Conservation (phyloP, 2,797 vertebrate species). For the Pseudomugil tenellus region DNA sequence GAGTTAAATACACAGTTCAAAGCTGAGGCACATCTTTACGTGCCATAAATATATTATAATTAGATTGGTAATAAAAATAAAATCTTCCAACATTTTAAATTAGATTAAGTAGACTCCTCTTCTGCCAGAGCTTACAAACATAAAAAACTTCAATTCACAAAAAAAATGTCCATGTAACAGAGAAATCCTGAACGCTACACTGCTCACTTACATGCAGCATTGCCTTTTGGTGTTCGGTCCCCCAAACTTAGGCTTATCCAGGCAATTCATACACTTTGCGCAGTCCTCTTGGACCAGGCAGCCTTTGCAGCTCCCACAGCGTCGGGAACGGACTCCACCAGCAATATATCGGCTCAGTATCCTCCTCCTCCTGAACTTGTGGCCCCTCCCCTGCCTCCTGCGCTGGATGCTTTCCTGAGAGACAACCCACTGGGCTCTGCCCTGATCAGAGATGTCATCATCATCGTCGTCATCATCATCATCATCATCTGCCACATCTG, state of each 20-base stretch:
- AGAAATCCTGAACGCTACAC: background rate
- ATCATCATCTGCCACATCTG: conserved; percentile 77
- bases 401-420: conserved; percentile 65
- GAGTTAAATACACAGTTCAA: background rate
- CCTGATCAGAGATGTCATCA: conserved; percentile 69
- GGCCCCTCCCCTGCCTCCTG: conserved; percentile 53
- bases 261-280: conserved; percentile 88
- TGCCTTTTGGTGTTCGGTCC: conserved; percentile 94
- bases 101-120: background rate
- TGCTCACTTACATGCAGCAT: conserved; percentile 90
- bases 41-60: background rate
- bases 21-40: background rate
- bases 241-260: conserved; percentile 94
- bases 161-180: background rate
- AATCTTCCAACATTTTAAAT: background rate
- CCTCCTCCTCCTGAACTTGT: conserved; percentile 56
- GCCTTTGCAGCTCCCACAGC: conserved; percentile 87
- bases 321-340: conserved; percentile 66
- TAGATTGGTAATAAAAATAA: background rate
- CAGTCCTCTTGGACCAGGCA: conserved; percentile 88
- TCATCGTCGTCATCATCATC: conserved; percentile 74
- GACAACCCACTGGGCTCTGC: conserved; percentile 66
- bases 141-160: background rate
- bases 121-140: background rate
- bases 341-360: conserved; percentile 33